A percentile compares a stretch with the other conserved stretches of the same genome.
Conservation (phyloP, 2,113 vertebrate species). For the Trinectes maculatus region DNA sequence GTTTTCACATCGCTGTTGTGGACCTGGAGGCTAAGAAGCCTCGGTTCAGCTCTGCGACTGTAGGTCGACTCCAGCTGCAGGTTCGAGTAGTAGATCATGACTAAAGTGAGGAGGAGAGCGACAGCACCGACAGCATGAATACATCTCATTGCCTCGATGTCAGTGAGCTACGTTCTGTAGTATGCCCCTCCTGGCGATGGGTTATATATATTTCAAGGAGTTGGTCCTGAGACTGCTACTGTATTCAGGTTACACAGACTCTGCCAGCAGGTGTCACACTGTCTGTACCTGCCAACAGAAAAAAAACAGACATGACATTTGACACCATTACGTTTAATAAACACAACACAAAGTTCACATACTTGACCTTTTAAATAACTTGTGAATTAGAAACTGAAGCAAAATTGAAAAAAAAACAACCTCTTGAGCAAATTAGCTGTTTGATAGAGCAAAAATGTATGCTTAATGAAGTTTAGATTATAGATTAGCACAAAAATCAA, state of each 20-base stretch:
- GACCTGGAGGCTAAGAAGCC: not conserved
- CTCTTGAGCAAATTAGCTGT: no score
- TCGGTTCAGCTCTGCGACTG: not conserved
- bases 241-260: conserved; percentile 19
- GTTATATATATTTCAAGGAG: conserved; percentile 27
- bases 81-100: conserved; percentile 60
- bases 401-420: no score
- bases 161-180: not conserved
- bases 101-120: conserved; percentile 36
- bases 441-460: no score
- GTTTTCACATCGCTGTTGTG: fast-evolving
- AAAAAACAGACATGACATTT: not conserved
- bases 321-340: not conserved
- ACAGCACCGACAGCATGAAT: conserved; percentile 32
- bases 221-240: not conserved
- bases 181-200: not conserved
- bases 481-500: no score
- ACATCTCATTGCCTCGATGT: conserved; percentile 38
- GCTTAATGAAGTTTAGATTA: no score
- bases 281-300: conserved; percentile 25
- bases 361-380: no score
- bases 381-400: no score
- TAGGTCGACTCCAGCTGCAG: conserved; percentile 12
- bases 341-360: not conserved
- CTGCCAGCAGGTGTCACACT: not conserved